Percentiles rank a stretch among this genome's conserved stretches.
Evolutionary conservation across 2,113 vertebrate species (phyloP).

Genomic region (Phrynosoma platyrhinos): DNA sequence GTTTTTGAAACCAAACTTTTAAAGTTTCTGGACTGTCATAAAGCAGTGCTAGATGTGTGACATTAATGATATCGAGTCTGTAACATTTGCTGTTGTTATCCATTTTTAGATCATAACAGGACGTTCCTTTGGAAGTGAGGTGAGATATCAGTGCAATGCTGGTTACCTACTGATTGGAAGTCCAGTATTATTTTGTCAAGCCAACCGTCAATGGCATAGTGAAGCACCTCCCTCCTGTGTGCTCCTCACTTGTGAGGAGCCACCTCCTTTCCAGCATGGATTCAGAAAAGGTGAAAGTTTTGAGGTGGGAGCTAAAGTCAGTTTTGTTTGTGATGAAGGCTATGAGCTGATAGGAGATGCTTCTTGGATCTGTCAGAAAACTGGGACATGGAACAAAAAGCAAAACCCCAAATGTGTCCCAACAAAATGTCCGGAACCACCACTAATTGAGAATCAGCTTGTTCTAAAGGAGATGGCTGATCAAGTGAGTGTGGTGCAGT

Average conservation of each 20-base stretch:
- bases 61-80: conserved; percentile 13
- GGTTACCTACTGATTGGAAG: conserved; percentile 87
- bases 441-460: conserved; percentile 89
- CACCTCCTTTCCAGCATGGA: conserved; percentile 85
- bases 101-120: conserved; percentile 79
- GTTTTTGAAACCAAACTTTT: background rate
- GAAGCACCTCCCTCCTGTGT: conserved; percentile 83
- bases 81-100: conserved; percentile 27
- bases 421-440: conserved; percentile 91
- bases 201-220: conserved; percentile 93
- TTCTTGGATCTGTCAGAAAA: conserved; percentile 91
- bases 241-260: conserved; percentile 89
- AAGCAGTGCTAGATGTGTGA: background rate
- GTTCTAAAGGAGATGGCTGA: conserved; percentile 84
- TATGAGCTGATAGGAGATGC: conserved; percentile 89
- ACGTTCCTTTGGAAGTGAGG: conserved; percentile 86
- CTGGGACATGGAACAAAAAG: conserved; percentile 89
- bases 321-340: conserved; percentile 91
- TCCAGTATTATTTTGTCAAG: conserved; percentile 86
- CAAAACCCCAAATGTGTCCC: conserved; percentile 86
- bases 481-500: conserved; percentile 84
- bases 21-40: background rate
- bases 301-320: conserved; percentile 88
- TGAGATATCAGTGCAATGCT: conserved; percentile 85
- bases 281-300: conserved; percentile 84